Evolutionary conservation across 2,888 invertebrate species (phyloP).

Genomic region (Ophioninae sp.): DNA sequence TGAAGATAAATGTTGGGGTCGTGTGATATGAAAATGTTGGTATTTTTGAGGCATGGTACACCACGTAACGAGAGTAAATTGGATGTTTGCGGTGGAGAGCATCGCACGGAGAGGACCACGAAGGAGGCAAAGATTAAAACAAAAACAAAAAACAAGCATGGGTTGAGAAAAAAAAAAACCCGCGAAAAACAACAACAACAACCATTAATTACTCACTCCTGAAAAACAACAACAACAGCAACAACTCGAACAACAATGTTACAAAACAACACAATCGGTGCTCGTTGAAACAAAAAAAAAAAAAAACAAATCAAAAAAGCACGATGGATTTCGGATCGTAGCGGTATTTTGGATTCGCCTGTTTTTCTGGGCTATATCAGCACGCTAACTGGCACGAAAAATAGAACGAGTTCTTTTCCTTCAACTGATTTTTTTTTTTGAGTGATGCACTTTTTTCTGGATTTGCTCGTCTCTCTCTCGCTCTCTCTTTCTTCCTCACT

Average conservation of each 20-base stretch:
- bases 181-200: constrained; percentile 34
- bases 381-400: constrained; percentile 57
- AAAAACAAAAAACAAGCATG: constrained; percentile 42
- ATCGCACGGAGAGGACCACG: constrained; percentile 63
- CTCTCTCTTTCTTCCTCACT: neutral
- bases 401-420: constrained; percentile 12
- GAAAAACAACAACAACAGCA: constrained; percentile 26
- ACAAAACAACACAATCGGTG: constrained; percentile 54
- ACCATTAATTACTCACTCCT: constrained; percentile 34
- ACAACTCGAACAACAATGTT: constrained; percentile 35
- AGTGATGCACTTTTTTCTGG: constrained; percentile 49
- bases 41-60: constrained; percentile 39
- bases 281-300: constrained; percentile 51
- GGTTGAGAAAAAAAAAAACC: neutral
- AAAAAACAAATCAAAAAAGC: constrained; percentile 4
- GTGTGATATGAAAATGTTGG: constrained; percentile 5
- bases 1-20: constrained; percentile 12
- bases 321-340: constrained; percentile 29
- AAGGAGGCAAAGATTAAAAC: constrained; percentile 29
- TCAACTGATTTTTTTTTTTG: constrained; percentile 23
- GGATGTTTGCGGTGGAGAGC: constrained; percentile 61
- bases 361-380: constrained; percentile 34
- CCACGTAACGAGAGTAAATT: constrained; percentile 27
- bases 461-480: constrained; percentile 4
- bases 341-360: constrained; percentile 49